phyloP scores from a whole-genome alignment of 2,888 invertebrate genomes.

The Leucophora obtusa region DNA sequence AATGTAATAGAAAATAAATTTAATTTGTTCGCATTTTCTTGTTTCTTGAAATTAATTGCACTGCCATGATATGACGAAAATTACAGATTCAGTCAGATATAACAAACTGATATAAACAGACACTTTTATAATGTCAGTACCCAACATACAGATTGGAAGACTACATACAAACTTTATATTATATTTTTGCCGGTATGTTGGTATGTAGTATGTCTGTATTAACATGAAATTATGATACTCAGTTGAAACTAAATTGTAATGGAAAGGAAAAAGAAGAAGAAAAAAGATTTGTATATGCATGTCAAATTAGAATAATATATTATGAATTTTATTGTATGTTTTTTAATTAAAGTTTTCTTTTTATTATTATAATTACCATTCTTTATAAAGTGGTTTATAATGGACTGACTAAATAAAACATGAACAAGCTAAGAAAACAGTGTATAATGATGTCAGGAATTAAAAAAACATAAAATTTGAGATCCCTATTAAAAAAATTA shows the following conservation, averaged over 20 bases:
- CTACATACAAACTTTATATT: background rate
- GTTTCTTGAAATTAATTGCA: slow-evolving; percentile 65
- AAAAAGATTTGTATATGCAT: slow-evolving; percentile 36
- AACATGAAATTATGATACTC: slow-evolving; percentile 12
- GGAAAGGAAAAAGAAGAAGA: background rate
- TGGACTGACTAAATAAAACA: no score
- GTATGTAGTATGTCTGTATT: slow-evolving; percentile 16
- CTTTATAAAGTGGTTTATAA: no score
- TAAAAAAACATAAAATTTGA: no score
- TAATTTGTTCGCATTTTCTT: slow-evolving; percentile 56
- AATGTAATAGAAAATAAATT: slow-evolving; percentile 65
- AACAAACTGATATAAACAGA: slow-evolving; percentile 43
- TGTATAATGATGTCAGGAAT: no score
- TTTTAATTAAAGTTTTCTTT: slow-evolving; percentile 52
- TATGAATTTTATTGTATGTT: slow-evolving; percentile 50
- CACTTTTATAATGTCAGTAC: slow-evolving; percentile 38
- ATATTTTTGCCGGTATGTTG: slow-evolving; percentile 19
- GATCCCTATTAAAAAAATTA: no score
- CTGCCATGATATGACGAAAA: slow-evolving; percentile 63
- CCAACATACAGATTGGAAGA: slow-evolving; percentile 8
- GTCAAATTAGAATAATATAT: slow-evolving; percentile 60
- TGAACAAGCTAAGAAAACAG: no score
- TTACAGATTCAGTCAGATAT: slow-evolving; percentile 53
- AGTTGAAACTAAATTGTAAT: slow-evolving; percentile 33
- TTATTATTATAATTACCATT: background rate